These are phyloP conservation scores for Eumaeus atala DNA, from an alignment of 1,140 invertebrate genomes.

Conservation along the genomic window DNA sequence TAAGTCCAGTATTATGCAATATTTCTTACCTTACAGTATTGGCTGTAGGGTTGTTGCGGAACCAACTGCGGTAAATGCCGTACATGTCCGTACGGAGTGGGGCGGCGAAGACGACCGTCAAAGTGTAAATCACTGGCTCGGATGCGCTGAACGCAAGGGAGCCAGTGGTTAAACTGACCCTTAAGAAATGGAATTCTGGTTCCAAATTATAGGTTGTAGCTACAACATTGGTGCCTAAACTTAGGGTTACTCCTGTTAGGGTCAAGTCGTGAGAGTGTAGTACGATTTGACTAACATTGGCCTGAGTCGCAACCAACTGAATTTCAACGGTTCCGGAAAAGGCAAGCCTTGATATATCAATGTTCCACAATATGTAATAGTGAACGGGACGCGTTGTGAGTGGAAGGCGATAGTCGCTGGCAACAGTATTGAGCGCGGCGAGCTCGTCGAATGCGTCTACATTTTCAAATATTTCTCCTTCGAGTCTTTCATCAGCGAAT, in stretches of 20 bases:
- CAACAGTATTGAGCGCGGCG: slow-evolving; percentile 10
- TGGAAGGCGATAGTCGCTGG: slow-evolving; percentile 73
- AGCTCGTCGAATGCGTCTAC: slow-evolving; percentile 21
- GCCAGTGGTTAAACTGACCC: slow-evolving; percentile 31
- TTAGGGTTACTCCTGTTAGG: slow-evolving; percentile 46
- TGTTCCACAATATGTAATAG: slow-evolving; percentile 66
- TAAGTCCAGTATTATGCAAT: background rate
- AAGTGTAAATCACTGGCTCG: slow-evolving; percentile 40
- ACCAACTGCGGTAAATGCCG: slow-evolving; percentile 88
- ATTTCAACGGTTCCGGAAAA: slow-evolving; percentile 78
- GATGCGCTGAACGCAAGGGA: slow-evolving; percentile 34
- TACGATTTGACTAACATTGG: slow-evolving; percentile 68
- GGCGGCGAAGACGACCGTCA: slow-evolving; percentile 70
- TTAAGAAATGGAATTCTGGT: slow-evolving; percentile 35
- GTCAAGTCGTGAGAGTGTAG: slow-evolving; percentile 78
- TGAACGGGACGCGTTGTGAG: slow-evolving; percentile 75
- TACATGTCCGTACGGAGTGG: slow-evolving; percentile 75
- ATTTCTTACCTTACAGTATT: slow-evolving; percentile 29
- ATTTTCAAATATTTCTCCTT: slow-evolving; percentile 48
- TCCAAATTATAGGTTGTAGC: slow-evolving; percentile 18
- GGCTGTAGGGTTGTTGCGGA: slow-evolving; percentile 54
- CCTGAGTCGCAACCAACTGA: slow-evolving; percentile 39
- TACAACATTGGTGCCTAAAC: slow-evolving; percentile 28
- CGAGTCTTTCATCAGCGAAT: slow-evolving; percentile 46
- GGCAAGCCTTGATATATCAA: slow-evolving; percentile 40